Base-by-base conservation (phyloP, 2,113 vertebrate species). In the Cheilinus undulatus region DNA sequence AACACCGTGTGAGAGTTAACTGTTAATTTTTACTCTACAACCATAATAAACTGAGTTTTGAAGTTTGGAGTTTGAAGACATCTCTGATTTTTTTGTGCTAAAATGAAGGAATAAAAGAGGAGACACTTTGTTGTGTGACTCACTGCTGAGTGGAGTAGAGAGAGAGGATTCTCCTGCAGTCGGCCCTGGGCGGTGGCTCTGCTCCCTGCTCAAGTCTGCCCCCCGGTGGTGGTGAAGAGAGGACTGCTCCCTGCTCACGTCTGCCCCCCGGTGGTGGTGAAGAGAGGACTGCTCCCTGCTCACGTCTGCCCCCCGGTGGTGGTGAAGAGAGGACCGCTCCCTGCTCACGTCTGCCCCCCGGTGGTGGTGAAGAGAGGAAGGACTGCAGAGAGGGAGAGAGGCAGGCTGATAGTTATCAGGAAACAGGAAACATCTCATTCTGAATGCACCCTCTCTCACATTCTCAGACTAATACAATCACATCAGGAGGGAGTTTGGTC, bases 101-200 rank as follows among this genome's bases (percentile, higher is more conserved):
- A 34, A 8, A 34, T 10, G 3, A 34, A 34, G 32, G 11, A 5
- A 14, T 5, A 30, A 26, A 34, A 9, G 19, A 65, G 0, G 7
- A n/a, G 14, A 42, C 46, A 54, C 36, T 56, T 17, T 5, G 19
- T 23, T 1, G 30, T 17, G 7, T n/a, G 50, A 86, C 94, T 73
- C 94, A 97, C 96, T 93, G 0, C 92, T 94, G 84, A 93, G 92
- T 13, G 93, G 91, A 0, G 93, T 84, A 3, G 92, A 93, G 4
- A 87, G 84, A 5, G 90, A 87, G 2, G 79, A 89, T 76, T 95
- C 94, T 0, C 91, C 93, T 74, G 94, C 86, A 61, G 93, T 89
- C 32, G 91, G 88, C 89, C 92, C 87, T 61, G 93, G 92, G n/a
- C 91, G 93, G 49, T 92, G 93, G 67, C 94, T 94, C 86, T 95